Conservation (phyloP, 2,797 vertebrate species). For the Mergus octosetaceus region DNA sequence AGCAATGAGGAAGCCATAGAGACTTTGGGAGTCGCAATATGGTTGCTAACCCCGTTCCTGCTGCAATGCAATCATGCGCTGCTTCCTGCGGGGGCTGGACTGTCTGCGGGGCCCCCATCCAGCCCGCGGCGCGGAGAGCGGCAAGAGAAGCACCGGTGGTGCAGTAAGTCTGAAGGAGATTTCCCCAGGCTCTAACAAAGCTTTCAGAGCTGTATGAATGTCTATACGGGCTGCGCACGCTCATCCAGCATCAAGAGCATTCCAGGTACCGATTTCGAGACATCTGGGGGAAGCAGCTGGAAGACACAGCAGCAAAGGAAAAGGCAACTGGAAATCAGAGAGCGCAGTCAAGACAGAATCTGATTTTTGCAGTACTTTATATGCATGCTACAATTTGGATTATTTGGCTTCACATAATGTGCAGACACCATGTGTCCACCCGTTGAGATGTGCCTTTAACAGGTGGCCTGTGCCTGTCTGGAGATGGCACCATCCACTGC, state of each 20-base stretch:
- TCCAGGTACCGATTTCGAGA: not conserved
- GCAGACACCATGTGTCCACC: fast-evolving
- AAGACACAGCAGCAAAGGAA: not conserved
- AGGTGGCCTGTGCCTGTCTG: not conserved
- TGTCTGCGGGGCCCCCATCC: not conserved
- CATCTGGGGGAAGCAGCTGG: not conserved
- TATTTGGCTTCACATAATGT: not conserved
- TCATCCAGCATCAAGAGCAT: not conserved
- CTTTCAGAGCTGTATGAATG: fast-evolving
- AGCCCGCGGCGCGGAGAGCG: fast-evolving
- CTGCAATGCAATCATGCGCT: not conserved
- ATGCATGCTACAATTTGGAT: fast-evolving
- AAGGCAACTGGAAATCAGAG: not conserved
- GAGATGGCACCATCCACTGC: not conserved
- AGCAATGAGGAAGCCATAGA: constrained; percentile 15
- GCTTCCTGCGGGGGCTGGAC: not conserved
- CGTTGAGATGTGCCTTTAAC: not conserved
- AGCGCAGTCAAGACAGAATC: not conserved
- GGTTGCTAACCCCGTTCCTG: not conserved
- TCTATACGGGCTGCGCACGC: not conserved
- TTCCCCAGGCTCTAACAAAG: not conserved
- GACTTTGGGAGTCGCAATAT: constrained; percentile 17
- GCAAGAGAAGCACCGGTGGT: not conserved
- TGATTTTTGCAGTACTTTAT: not conserved
- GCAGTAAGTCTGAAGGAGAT: fast-evolving